Percentiles rank a stretch among this genome's conserved stretches.
Evolutionary conservation across 92 coral and sea anemone genomes (phyloP).

Genomic region (Blastomussa wellsi): DNA sequence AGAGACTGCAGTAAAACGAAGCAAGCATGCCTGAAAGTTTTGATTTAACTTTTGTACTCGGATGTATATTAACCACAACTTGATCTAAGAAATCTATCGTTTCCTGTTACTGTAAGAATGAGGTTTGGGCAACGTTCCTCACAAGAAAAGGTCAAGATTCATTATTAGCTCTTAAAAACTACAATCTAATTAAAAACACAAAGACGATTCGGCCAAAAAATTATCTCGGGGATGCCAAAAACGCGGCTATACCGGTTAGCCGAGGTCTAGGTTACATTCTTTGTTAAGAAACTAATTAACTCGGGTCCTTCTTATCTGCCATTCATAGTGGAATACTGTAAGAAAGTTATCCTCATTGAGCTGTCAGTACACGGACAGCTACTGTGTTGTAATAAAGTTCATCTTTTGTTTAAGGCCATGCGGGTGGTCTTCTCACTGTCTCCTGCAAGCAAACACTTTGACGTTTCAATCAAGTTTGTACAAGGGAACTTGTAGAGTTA

Average conservation of each 20-base stretch:
- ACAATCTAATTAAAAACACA: background rate
- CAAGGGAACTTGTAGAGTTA: background rate
- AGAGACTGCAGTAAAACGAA: background rate
- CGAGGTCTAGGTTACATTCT: background rate
- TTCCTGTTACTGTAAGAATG: background rate
- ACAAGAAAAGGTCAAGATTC: background rate
- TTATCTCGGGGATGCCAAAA: background rate
- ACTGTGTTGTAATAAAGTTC: constrained; percentile 10
- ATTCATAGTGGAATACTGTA: background rate
- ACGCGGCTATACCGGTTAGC: background rate
- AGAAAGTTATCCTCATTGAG: constrained; percentile 24
- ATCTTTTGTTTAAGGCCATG: constrained; percentile 10
- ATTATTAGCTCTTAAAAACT: background rate
- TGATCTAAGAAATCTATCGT: background rate
- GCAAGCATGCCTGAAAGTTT: background rate
- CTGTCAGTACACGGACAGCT: constrained; percentile 17
- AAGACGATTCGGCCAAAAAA: background rate
- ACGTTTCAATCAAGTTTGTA: constrained; percentile 8
- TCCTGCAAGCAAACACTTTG: constrained; percentile 8
- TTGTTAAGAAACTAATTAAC: constrained; percentile 29
- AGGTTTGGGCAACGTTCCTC: background rate
- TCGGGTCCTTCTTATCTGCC: constrained; percentile 7
- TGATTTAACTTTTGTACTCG: background rate
- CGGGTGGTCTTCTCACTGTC: no score
- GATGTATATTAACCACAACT: background rate